Evolutionary conservation across 1,140 invertebrate species (phyloP).

Genomic region (Aphelinus atriplicis): DNA sequence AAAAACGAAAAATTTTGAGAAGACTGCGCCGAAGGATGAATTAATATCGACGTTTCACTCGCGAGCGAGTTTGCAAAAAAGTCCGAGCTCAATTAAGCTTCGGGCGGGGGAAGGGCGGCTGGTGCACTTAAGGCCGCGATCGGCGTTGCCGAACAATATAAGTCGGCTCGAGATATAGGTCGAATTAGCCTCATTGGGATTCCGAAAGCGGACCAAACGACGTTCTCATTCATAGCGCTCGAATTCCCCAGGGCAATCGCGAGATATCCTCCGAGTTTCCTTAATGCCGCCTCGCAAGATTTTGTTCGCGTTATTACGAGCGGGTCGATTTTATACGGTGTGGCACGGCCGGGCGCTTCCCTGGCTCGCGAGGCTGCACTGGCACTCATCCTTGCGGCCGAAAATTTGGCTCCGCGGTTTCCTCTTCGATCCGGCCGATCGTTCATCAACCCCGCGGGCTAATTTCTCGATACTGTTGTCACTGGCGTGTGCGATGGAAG

Average conservation of each 20-base stretch:
- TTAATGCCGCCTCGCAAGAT: slow-evolving; percentile 75
- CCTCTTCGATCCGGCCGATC: too few species aligned
- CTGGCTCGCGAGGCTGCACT: too few species aligned
- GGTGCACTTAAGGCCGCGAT: too few species aligned
- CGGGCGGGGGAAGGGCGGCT: too few species aligned
- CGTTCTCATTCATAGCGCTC: slow-evolving; percentile 60
- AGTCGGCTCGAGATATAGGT: background rate
- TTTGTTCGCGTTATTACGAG: slow-evolving; percentile 65
- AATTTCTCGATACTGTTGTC: too few species aligned
- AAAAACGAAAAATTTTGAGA: too few species aligned
- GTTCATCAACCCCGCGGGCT: too few species aligned
- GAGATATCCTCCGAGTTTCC: slow-evolving; percentile 71
- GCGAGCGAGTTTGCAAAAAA: background rate
- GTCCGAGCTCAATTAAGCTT: background rate
- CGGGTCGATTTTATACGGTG: slow-evolving; percentile 51
- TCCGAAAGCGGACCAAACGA: slow-evolving; percentile 61
- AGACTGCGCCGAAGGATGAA: too few species aligned
- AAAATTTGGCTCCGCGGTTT: too few species aligned
- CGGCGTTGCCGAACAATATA: too few species aligned
- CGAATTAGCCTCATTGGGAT: slow-evolving; percentile 63
- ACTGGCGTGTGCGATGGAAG: too few species aligned
- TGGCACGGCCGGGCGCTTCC: slow-evolving; percentile 54
- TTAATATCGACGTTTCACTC: background rate
- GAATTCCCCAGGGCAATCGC: slow-evolving; percentile 63
- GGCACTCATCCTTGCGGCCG: too few species aligned